Evolutionary conservation across 1,140 invertebrate species (phyloP).

Genomic region (Meloidogyne floridensis): DNA sequence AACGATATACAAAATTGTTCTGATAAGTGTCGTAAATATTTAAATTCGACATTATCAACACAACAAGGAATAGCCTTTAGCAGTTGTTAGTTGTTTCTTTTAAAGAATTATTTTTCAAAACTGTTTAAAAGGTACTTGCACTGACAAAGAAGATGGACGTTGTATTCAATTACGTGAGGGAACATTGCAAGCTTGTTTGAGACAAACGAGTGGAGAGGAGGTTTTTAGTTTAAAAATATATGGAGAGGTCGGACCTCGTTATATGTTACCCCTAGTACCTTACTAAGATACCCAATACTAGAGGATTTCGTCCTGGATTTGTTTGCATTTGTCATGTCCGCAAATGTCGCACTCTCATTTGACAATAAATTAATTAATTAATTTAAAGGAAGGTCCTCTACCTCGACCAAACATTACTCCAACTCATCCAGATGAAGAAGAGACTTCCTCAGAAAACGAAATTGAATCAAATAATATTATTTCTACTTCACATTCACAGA

Average conservation of each 20-base stretch:
- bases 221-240: neutral
- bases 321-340: too few relatives aligned
- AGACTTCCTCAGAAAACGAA: neutral
- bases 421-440: neutral
- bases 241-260: too few relatives aligned
- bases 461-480: slow-evolving; percentile 6
- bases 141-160: slow-evolving; percentile 55
- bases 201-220: neutral
- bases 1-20: slow-evolving; percentile 46
- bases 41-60: slow-evolving; percentile 54
- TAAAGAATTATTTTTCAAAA: neutral
- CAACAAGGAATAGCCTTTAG: slow-evolving; percentile 40
- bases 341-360: too few relatives aligned
- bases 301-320: too few relatives aligned
- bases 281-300: too few relatives aligned
- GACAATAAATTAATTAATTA: too few relatives aligned
- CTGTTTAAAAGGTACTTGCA: slow-evolving; percentile 43
- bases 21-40: slow-evolving; percentile 51
- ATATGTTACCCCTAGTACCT: too few relatives aligned
- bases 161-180: slow-evolving; percentile 50
- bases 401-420: neutral
- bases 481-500: neutral
- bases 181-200: slow-evolving; percentile 47
- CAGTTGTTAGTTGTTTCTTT: slow-evolving; percentile 18
- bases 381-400: slow-evolving; percentile 1